Base-by-base conservation (phyloP, 2,113 vertebrate species). In the Grantiella picta region DNA sequence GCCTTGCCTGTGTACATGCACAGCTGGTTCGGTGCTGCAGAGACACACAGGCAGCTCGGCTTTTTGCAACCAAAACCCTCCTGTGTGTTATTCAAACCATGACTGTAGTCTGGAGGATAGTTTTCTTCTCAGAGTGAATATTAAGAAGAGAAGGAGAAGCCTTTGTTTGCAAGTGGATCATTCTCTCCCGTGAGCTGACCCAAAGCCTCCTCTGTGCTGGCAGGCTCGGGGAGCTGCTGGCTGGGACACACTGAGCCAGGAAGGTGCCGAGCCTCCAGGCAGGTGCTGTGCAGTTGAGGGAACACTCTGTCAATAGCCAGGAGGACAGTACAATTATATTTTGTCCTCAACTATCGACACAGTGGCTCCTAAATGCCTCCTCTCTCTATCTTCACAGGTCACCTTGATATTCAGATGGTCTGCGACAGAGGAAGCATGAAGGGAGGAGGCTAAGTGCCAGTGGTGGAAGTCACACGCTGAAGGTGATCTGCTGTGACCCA, bases 311-410 rank as follows among this genome's bases (percentile, higher is more conserved):
- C 95, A 90, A 96, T 96, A 96, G 95, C 82, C 82, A 49, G 94
- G 94, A 97, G 96, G 96, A 96, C 96, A 92, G 82, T 29, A 81
- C 45, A 4, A 28, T 90, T 92, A 24, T 44, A 64, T 92, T 94
- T 94, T 93, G 96, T 96, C 96, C 95, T 96, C 96, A 96, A 33
- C 95, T 97, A 97, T 97, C n/a, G 95, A 94, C 96, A 96, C 94
- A 96, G 96, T 97, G 94, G 90, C 95, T 97, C 96, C 96, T 97
- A 97, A 97, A 97, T 86, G 90, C 95, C 86, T 96, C 95, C 95
- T 97, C 90, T 97, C 96, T 97, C 93, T 97, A 96, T 97, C 95
- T 97, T 97, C 96, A 97, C 96, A 97, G 96, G 95, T 97, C 95
- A 94, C 95, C 94, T 96, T 96, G 94, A 49, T 96, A 96, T 94